Evolutionary conservation across 2,888 invertebrate genomes (phyloP), one percentile per base, ranked within the genome.

Genomic region (Calephelis perditalis): DNA sequence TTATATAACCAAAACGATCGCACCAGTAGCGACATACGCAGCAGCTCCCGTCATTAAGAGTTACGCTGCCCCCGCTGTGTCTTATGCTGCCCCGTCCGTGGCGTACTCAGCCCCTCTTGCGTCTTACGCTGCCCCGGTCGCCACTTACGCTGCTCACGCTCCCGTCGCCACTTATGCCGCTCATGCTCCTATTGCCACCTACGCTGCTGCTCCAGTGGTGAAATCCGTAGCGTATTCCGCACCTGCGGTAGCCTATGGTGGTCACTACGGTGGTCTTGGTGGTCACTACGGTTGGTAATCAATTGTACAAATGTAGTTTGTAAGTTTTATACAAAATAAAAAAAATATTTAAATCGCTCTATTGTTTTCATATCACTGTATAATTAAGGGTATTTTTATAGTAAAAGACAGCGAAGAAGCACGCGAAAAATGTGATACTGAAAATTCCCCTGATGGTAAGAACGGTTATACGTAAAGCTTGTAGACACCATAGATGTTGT

Each of bases 61-160:
- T 59, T 91, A 91, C 75, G 85, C 87, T 49, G 92, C 93, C 37
- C 73, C 75, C 44, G 73, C 75, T 35, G 71, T 73, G 66, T 71
- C 77, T 37, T 92, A 92, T 81, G 90, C 91, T 43, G 92, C 94
- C 70, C 75, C 61, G 68, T 73, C 73, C 36, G 70, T 73, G 43
- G 71, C 71, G 67, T 76, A 78, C 67, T 71, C 77, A 43, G 71
- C 75, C 11, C 71, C 74, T 46, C 64, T 70, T 6, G 62, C 67
- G 72, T 7, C 62, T 12, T 71, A 74, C 70, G 60, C 79, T 8
- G 57, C 75, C 68, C 69, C 73, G 61, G 63, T 68, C 36, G 62
- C 68, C 37, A 61, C 68, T 46, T 67, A 70, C 64, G 68, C 69
- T 9, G 56, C 69, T 2, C 62, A 63, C 58, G 63, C 69, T 8